phyloP scores from a whole-genome alignment of 2,113 vertebrate genomes.

The Myiozetetes cayanensis region DNA sequence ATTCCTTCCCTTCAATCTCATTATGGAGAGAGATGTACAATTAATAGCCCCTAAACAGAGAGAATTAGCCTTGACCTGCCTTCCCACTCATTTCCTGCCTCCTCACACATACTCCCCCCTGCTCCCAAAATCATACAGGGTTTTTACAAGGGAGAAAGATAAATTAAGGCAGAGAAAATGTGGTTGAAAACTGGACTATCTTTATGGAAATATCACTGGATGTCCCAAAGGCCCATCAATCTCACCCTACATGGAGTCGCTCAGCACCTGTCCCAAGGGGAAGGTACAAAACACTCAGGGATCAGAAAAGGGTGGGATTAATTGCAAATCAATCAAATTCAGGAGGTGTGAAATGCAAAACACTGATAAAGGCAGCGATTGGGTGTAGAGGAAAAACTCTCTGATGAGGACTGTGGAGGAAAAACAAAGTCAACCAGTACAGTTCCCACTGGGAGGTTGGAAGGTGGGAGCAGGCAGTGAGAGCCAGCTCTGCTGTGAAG shows the following conservation, averaged over 20 bases:
- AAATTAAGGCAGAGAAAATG: neutral
- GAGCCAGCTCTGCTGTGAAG: neutral
- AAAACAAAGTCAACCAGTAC: neutral
- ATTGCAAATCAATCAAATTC: neutral
- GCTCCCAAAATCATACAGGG: neutral
- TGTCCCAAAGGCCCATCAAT: neutral
- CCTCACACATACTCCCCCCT: neutral
- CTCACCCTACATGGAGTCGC: fast-evolving
- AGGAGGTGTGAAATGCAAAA: neutral
- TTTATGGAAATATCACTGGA: neutral
- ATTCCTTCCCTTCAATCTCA: neutral
- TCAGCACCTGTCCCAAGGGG: neutral
- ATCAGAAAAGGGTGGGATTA: neutral
- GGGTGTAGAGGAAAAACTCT: no score
- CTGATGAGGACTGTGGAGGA: neutral
- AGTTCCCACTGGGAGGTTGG: neutral
- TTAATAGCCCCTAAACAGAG: conserved; percentile 13
- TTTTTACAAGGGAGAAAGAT: conserved; percentile 5
- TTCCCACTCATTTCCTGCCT: neutral
- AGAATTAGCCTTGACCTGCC: conserved; percentile 10
- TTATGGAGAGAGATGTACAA: neutral
- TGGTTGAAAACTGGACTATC: neutral
- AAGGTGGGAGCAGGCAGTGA: neutral
- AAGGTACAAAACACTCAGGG: neutral
- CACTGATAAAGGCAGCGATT: neutral